phyloP scores from a whole-genome alignment of 2,113 vertebrate species.

The Athene noctua region DNA sequence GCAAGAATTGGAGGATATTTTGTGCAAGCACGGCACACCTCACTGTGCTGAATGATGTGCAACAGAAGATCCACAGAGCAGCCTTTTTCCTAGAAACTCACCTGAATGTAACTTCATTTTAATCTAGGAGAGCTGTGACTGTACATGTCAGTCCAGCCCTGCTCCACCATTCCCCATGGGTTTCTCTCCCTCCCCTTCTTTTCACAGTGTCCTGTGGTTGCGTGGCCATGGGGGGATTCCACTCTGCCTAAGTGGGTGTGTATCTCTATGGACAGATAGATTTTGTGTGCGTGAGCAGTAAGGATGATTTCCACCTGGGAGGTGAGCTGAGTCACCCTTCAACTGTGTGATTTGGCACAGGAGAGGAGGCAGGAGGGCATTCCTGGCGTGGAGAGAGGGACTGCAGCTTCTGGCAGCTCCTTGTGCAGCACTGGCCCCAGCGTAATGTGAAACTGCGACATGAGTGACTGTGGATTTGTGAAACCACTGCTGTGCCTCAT shows the following conservation, averaged over 20 bases:
- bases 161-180: background rate
- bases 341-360: background rate
- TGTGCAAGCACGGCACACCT: background rate
- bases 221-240: fast-evolving
- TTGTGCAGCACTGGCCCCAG: fast-evolving
- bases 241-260: fast-evolving
- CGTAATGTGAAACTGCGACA: background rate
- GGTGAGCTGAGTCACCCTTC: background rate
- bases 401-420: background rate
- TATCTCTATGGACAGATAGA: background rate
- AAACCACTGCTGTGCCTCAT: background rate
- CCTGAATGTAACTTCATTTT: background rate
- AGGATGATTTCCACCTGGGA: background rate
- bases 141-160: background rate
- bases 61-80: background rate
- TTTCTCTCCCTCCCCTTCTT: background rate
- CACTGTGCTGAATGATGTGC: background rate
- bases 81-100: background rate
- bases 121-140: background rate
- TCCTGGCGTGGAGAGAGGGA: background rate
- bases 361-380: background rate
- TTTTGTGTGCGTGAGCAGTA: background rate
- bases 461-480: background rate
- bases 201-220: background rate
- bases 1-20: background rate